Evolutionary conservation across 1,140 invertebrate genomes (phyloP).

Genomic region (Nasonia longicornis): DNA sequence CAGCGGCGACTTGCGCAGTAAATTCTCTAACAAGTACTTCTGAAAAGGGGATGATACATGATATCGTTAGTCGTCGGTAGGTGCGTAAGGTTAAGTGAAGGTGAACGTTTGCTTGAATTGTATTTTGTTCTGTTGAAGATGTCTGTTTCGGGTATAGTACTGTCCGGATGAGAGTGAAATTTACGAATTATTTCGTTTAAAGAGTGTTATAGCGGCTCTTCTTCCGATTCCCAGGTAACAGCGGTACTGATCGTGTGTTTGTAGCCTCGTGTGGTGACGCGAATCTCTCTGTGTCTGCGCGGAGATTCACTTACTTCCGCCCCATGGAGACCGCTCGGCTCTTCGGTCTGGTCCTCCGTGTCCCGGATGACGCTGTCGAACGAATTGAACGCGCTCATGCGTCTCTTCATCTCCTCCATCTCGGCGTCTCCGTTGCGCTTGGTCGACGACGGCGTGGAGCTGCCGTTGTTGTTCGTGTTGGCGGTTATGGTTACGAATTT

Average conservation of each 20-base stretch:
- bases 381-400: conserved; percentile 41
- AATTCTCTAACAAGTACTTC: conserved; percentile 44
- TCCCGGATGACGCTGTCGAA: conserved; percentile 36
- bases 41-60: conserved; percentile 46
- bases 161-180: too few relatives aligned
- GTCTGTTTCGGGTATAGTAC: too few relatives aligned
- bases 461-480: conserved; percentile 33
- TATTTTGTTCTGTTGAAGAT: too few relatives aligned
- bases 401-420: conserved; percentile 40
- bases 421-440: conserved; percentile 41
- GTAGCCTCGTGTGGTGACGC: conserved; percentile 51
- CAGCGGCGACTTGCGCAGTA: conserved; percentile 40
- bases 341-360: conserved; percentile 25
- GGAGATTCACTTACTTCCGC: conserved; percentile 51
- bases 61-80: conserved; percentile 26
- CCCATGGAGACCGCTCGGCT: conserved; percentile 7
- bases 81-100: background rate
- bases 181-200: too few relatives aligned
- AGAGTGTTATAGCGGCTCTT: conserved; percentile 46
- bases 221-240: conserved; percentile 56
- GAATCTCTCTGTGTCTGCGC: conserved; percentile 41
- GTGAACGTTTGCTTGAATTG: too few relatives aligned
- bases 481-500: conserved; percentile 46
- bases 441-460: background rate
- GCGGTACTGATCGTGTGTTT: conserved; percentile 51